Percentiles rank a stretch among this genome's conserved stretches.
These are phyloP conservation scores for Achroia grisella DNA, from an alignment of 1,140 invertebrate species.

Conservation along the genomic window DNA sequence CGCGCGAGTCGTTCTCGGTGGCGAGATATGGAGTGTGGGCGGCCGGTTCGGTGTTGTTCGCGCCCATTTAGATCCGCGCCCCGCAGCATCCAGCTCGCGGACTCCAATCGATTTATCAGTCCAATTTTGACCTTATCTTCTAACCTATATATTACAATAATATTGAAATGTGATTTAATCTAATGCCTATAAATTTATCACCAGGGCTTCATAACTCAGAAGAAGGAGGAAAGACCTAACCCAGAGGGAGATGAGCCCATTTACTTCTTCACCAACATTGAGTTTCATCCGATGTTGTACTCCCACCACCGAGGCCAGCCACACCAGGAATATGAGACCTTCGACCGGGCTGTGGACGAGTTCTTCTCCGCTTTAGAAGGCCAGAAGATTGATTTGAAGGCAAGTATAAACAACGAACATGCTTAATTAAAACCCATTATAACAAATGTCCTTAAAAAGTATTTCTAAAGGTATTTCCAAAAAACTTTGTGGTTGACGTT, in stretches of 20 bases:
- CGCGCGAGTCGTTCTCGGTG: no score
- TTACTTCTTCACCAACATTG: conserved; percentile 85
- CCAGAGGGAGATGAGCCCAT: conserved; percentile 75
- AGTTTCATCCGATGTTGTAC: conserved; percentile 93
- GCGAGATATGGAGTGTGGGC: no score
- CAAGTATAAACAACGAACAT: conserved; percentile 16
- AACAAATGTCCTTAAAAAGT: no score
- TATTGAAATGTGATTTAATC: not conserved
- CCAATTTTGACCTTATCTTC: no score
- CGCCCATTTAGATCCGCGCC: no score
- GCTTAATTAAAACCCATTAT: no score
- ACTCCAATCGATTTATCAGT: no score
- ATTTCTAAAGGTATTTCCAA: no score
- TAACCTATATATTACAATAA: no score
- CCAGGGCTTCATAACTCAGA: conserved; percentile 90
- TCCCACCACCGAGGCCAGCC: conserved; percentile 80
- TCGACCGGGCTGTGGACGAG: conserved; percentile 95
- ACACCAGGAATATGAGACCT: conserved; percentile 82
- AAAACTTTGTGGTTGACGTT: no score
- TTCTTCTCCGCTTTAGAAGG: conserved; percentile 96
- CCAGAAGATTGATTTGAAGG: conserved; percentile 95
- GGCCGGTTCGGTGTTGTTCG: no score
- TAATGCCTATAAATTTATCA: not conserved
- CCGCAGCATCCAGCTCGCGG: no score
- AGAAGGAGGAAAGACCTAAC: conserved; percentile 82